phyloP scores from a whole-genome alignment of 2,888 invertebrate genomes.

The Epistrophella euchroma region DNA sequence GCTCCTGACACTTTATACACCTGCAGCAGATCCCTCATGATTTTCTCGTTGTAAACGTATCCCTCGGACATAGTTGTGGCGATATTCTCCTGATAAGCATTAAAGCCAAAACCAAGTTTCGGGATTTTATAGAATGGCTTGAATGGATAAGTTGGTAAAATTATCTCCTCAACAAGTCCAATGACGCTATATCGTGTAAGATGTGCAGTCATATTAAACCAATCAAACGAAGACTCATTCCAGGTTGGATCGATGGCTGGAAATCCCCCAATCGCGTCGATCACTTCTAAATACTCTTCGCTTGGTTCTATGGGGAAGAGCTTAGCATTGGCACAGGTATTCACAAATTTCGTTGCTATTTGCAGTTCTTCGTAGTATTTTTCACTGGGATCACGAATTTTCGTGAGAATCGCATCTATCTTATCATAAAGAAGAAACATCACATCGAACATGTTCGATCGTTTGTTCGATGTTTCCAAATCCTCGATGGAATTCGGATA shows the following conservation, averaged over 20 bases:
- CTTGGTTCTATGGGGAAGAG: conserved; percentile 79
- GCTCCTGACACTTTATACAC: conserved; percentile 78
- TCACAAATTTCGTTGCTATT: conserved; percentile 79
- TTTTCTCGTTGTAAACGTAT: conserved; percentile 78
- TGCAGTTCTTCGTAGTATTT: conserved; percentile 78
- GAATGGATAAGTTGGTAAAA: conserved; percentile 78
- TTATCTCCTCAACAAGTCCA: conserved; percentile 78
- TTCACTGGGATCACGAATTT: conserved; percentile 62
- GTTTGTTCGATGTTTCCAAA: conserved; percentile 77
- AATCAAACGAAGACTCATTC: conserved; percentile 78
- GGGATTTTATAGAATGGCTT: conserved; percentile 80
- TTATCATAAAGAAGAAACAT: conserved; percentile 77
- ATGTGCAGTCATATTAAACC: conserved; percentile 82
- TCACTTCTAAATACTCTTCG: conserved; percentile 79
- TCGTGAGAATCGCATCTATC: conserved; percentile 75
- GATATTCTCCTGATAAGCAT: conserved; percentile 80
- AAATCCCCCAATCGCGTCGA: conserved; percentile 81
- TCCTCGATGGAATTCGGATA: conserved; percentile 79
- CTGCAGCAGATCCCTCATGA: conserved; percentile 79
- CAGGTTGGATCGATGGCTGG: conserved; percentile 80
- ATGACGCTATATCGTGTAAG: conserved; percentile 79
- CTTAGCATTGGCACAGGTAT: conserved; percentile 78
- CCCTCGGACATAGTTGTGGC: conserved; percentile 79
- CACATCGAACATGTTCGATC: conserved; percentile 80
- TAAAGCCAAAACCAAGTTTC: conserved; percentile 80